Conservation (phyloP, 92 coral and sea anemone genomes). For the Parazoanthus atlanticus region DNA sequence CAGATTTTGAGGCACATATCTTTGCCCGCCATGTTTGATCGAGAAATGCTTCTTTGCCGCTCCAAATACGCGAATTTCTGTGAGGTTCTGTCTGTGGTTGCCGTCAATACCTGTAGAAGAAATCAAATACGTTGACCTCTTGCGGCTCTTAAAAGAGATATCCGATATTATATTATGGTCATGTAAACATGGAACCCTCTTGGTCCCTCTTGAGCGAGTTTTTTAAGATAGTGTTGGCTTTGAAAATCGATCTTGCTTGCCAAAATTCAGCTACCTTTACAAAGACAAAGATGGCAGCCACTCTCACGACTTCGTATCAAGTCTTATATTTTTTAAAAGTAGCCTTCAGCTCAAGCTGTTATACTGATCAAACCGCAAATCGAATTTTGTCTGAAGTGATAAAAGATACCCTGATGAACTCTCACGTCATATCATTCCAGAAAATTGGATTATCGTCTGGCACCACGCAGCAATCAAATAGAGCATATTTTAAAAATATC, state of each 20-base stretch:
- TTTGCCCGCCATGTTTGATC: neutral
- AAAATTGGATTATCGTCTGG: neutral
- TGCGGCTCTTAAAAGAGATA: neutral
- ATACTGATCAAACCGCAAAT: neutral
- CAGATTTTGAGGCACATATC: neutral
- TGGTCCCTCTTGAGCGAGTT: neutral
- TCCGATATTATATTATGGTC: neutral
- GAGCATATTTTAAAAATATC: neutral
- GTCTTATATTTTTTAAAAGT: no score
- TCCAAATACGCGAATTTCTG: neutral
- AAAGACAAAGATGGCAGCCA: neutral
- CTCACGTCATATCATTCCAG: neutral
- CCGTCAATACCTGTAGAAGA: neutral
- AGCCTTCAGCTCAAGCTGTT: neutral
- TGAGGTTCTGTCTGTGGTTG: neutral
- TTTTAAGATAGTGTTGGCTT: neutral
- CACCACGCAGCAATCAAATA: neutral
- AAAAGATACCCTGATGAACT: neutral
- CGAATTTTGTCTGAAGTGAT: neutral
- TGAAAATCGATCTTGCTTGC: neutral
- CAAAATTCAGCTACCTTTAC: neutral
- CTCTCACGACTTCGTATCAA: neutral
- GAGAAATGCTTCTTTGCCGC: slow-evolving; percentile 10
- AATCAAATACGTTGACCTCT: neutral
- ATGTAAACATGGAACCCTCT: neutral